Conservation (phyloP, 2,113 vertebrate genomes). For the Cyanocitta stelleri region DNA sequence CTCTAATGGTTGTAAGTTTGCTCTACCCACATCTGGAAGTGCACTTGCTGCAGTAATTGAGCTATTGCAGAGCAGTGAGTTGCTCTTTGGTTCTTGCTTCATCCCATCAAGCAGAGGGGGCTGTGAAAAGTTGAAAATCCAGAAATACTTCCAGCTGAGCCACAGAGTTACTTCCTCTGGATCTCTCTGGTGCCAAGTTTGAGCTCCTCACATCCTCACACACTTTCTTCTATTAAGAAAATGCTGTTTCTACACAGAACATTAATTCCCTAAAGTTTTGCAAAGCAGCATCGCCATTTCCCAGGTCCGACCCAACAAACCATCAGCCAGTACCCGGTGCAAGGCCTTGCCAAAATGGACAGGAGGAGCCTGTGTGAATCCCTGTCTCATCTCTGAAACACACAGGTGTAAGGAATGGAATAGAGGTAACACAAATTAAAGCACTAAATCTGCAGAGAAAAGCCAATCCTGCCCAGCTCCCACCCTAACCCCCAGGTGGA, state of each 20-base stretch:
- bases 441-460: not conserved
- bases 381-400: not conserved
- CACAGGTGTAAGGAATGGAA: not conserved
- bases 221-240: not conserved
- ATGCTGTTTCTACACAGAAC: not conserved
- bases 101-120: not conserved
- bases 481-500: not conserved
- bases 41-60: not conserved
- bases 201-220: not conserved
- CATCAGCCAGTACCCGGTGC: not conserved
- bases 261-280: not conserved
- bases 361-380: not conserved
- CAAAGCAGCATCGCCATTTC: not conserved
- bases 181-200: not conserved
- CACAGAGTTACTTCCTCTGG: not conserved
- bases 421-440: not conserved
- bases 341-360: not conserved
- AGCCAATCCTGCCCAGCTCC: not conserved
- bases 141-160: not conserved
- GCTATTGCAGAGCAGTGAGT: not conserved
- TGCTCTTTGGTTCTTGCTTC: not conserved
- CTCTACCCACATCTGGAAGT: not conserved
- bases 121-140: not conserved
- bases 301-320: not conserved
- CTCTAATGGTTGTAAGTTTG: not conserved